Percentiles rank a stretch among this genome's conserved stretches.
phyloP scores from a whole-genome alignment of 2,888 invertebrate species.

The Antitype chi region DNA sequence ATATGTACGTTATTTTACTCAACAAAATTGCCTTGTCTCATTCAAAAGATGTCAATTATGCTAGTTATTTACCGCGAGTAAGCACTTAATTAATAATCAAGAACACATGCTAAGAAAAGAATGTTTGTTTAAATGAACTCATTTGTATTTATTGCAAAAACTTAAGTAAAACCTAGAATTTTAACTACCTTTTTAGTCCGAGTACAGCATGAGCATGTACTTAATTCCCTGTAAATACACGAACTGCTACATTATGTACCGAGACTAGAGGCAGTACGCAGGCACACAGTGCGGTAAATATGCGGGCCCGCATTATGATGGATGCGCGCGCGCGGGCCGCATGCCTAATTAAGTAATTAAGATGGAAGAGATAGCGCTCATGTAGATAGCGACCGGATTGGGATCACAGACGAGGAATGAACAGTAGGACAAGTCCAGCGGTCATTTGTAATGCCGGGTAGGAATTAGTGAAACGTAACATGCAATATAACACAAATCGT shows the following conservation, averaged over 20 bases:
- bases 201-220: background rate
- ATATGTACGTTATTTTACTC: too few relatives aligned
- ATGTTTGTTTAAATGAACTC: background rate
- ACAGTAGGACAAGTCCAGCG: constrained; percentile 23
- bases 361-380: constrained; percentile 71
- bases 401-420: background rate
- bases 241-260: constrained; percentile 29
- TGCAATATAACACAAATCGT: background rate
- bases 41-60: background rate
- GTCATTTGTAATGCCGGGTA: background rate
- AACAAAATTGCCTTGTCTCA: too few relatives aligned
- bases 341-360: constrained; percentile 77
- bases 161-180: constrained; percentile 17
- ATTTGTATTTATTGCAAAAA: constrained; percentile 12
- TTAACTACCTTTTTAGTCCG: constrained; percentile 28
- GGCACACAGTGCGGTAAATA: constrained; percentile 22
- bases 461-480: background rate
- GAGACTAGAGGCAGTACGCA: background rate
- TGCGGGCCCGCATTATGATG: constrained; percentile 58
- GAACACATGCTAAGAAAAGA: background rate
- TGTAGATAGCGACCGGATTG: constrained; percentile 39
- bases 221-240: background rate
- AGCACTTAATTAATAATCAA: background rate
- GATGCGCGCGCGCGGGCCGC: constrained; percentile 66
- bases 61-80: too few relatives aligned